Conservation (phyloP, 2,888 invertebrate species). For the Epicampocera succincta region DNA sequence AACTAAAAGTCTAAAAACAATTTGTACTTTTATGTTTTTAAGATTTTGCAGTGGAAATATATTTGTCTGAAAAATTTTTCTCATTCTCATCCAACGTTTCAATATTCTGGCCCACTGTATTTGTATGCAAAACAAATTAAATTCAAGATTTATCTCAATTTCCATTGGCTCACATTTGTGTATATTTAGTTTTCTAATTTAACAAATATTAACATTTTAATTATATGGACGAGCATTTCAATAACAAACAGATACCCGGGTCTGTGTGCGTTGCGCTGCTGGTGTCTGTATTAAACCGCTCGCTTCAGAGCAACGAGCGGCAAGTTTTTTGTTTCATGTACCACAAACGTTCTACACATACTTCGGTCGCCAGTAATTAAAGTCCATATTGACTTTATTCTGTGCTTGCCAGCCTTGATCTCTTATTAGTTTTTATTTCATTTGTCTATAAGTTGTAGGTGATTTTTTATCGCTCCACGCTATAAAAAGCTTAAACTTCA, state of each 20-base stretch:
- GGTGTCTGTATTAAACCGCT: too few species aligned
- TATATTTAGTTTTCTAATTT: conserved; percentile 18
- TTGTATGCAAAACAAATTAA: conserved; percentile 29
- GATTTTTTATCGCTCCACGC: conserved; percentile 33
- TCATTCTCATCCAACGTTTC: too few species aligned
- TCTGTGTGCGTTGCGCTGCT: conserved; percentile 16
- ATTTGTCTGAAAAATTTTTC: too few species aligned
- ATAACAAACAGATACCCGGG: conserved; percentile 4
- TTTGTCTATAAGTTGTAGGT: conserved; percentile 20
- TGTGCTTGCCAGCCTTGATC: conserved; percentile 15
- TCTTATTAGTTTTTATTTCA: conserved; percentile 11
- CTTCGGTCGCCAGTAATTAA: conserved; percentile 44
- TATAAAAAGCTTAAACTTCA: conserved; percentile 27
- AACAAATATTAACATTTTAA: conserved; percentile 65
- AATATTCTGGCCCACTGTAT: background rate
- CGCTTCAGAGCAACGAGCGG: conserved; percentile 43
- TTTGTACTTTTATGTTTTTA: too few species aligned
- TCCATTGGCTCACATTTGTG: conserved; percentile 37
- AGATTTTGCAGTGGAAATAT: too few species aligned
- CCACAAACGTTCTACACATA: conserved; percentile 13
- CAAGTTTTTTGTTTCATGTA: conserved; percentile 47
- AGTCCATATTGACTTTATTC: conserved; percentile 58
- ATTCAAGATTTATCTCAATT: conserved; percentile 38
- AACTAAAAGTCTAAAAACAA: too few species aligned
- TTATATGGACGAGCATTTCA: conserved; percentile 31